Base-by-base conservation (phyloP, 2,113 vertebrate species). In the Brachypteracias leptosomus region DNA sequence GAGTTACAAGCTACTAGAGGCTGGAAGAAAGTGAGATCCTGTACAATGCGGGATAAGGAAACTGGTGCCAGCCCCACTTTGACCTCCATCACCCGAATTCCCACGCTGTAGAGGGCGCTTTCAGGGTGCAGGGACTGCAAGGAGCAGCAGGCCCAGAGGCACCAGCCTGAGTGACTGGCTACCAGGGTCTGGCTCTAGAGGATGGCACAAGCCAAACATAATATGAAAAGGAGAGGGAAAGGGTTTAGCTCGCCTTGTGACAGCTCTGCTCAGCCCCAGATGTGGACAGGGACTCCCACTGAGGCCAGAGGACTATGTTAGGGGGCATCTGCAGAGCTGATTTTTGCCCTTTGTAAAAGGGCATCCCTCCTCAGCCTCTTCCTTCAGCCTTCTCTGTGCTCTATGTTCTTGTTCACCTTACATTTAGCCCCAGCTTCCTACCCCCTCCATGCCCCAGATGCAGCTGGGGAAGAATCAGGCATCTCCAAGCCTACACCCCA, bases 31-130 rank as follows among this genome's bases (percentile, higher is more conserved):
- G 44, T 83, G 67, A 76, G 55, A 77, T 84, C 29, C 59, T 84
- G 55, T 33, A 51, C 15, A 31, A 19, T 0, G 1, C 33, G 46
- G n/a, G 54, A 49, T 0, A 1, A 55, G 25, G 16, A 7, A 76
- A 21, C n/a, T 71, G 36, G n/a, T 70, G 58, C 38, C 49, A 74
- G 75, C 9, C 51, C 9, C 11, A 15, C 16, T 80, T 68, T 31
- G 58, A 11, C 20, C 18, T 81, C 52, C 22, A 16, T 38, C 44
- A 38, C 31, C 35, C 25, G 26, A 31, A 62, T 74, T 67, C 36
- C 52, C 42, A 46, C 61, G 11, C 2, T 11, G 28, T 11, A 57
- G 36, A 77, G 46, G 19, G 13, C 70, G 44, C 18, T 62, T 83
- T 33, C 35, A 65, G 67, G 44, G 13, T 52, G 14, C 40, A 22